Evolutionary conservation across 2,888 invertebrate species (phyloP), one percentile per base, ranked within the genome.

Genomic region (Caenorhabditis zanzibari): DNA sequence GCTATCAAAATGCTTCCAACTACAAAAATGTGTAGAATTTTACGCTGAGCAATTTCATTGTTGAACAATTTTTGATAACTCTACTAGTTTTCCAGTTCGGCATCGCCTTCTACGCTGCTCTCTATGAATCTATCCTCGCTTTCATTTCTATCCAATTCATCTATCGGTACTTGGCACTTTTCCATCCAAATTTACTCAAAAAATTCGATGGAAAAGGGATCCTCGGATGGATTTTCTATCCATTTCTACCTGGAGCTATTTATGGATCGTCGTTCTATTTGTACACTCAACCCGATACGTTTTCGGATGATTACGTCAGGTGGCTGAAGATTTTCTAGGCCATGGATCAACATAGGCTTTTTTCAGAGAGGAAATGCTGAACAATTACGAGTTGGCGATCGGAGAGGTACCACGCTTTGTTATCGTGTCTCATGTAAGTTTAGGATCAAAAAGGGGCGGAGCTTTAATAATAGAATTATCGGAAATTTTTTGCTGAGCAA

Each of bases 141-240:
- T 58, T 56, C 22, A 64, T 75, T 4, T 44, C 74, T 10, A 41
- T 75, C 38, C 74, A 66, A 22, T 75, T 75, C 35, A 22, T 75
- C 4, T 75, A 32, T 54, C 74, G 74, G 2, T 74, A 64, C 41
- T 19, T 41, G 16, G 61, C 74, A 10, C 66, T 75, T 14, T 64
- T 58, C 28, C 16, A 54, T 7, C 66, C 47, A 4, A 28, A 44
- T 28, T n/a, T 47, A 1, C 14, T 47, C 0, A 16, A 44, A 12
- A 56, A 41, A 9, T 66, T 75, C 38, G 44, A 44, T 22, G 74
- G 66, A 14, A 47, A 44, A 0, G 35, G 66, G 0, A 7, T 41
- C 14, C 9, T 75, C 7, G 19, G 64, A 10, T 75, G 74, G 74
- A 22, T 44, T 6, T 2, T 32, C 22, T 75, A 75, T 19, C 32